A percentile compares a stretch with the other conserved stretches of the same genome.
Conservation (phyloP, 2,113 vertebrate genomes). For the Gopherus flavomarginatus region DNA sequence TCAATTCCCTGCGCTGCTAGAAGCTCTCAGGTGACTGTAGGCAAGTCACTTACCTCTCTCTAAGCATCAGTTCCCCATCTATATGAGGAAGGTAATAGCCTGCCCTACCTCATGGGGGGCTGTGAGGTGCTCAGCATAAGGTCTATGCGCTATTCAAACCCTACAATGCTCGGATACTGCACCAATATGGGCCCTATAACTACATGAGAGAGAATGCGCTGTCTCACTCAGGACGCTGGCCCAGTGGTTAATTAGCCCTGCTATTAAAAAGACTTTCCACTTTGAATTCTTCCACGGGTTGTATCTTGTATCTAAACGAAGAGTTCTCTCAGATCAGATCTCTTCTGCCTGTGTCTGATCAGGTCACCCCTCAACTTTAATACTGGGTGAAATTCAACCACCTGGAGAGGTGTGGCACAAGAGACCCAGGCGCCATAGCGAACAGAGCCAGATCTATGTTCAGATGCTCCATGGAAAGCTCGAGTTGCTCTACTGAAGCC, state of each 20-base stretch:
- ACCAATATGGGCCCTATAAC: too few relatives aligned
- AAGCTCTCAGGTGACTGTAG: not conserved
- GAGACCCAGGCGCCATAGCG: not conserved
- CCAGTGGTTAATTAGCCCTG: not conserved
- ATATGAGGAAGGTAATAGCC: not conserved
- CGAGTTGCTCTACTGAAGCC: not conserved
- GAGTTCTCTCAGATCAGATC: not conserved
- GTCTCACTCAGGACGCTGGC: not conserved
- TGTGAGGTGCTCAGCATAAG: not conserved
- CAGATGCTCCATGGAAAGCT: not conserved
- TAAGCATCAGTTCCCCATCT: not conserved
- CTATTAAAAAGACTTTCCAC: not conserved
- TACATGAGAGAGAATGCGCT: not conserved
- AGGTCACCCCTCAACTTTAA: not conserved
- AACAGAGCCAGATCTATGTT: not conserved
- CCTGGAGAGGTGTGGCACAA: not conserved
- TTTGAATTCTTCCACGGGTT: not conserved
- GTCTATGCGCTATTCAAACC: not conserved
- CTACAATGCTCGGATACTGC: too few relatives aligned
- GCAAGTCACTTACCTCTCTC: not conserved
- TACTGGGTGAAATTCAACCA: not conserved
- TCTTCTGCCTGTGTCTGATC: not conserved
- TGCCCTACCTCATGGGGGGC: not conserved
- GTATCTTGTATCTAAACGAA: not conserved
- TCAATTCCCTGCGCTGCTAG: not conserved